Percentiles rank a stretch among this genome's conserved stretches.
These are phyloP conservation scores for Leucoraja ocellata DNA, from an alignment of 2,797 vertebrate genomes.

Conservation along the genomic window DNA sequence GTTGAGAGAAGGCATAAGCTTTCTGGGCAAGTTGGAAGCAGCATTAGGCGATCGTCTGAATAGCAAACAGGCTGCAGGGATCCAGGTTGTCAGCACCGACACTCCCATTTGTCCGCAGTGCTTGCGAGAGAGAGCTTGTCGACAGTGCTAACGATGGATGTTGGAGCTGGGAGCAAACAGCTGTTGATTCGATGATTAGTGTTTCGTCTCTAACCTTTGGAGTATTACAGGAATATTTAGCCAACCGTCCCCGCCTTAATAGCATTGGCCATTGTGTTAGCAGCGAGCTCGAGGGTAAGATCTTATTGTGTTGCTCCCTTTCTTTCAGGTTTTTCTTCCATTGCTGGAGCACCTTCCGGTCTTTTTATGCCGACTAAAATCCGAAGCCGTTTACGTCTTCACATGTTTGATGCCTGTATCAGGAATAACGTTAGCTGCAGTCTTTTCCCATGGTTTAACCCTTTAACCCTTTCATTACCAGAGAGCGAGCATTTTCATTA, in stretches of 20 bases:
- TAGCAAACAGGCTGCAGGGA: conserved; percentile 37
- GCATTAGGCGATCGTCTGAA: conserved; percentile 46
- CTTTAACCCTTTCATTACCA: background rate
- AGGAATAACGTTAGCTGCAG: background rate
- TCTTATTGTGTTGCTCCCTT: background rate
- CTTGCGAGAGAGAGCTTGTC: conserved; percentile 32
- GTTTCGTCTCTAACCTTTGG: conserved; percentile 55
- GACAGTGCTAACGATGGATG: conserved; percentile 49
- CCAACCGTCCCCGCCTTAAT: conserved; percentile 48
- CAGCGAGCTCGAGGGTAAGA: background rate
- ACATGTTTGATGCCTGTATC: background rate
- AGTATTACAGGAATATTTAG: conserved; percentile 50
- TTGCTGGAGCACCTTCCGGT: background rate
- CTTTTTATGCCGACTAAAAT: background rate
- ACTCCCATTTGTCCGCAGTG: conserved; percentile 45
- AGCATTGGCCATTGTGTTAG: conserved; percentile 43
- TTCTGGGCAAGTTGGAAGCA: conserved; percentile 48
- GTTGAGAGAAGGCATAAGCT: background rate
- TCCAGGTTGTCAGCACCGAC: background rate
- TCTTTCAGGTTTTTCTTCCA: background rate
- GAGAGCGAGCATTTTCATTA: background rate
- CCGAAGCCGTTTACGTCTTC: background rate
- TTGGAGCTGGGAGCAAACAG: conserved; percentile 51
- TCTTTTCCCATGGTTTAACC: background rate
- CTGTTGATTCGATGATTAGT: conserved; percentile 56